Evolutionary conservation across 1,140 invertebrate species (phyloP).

Genomic region (Globodera rostochiensis): DNA sequence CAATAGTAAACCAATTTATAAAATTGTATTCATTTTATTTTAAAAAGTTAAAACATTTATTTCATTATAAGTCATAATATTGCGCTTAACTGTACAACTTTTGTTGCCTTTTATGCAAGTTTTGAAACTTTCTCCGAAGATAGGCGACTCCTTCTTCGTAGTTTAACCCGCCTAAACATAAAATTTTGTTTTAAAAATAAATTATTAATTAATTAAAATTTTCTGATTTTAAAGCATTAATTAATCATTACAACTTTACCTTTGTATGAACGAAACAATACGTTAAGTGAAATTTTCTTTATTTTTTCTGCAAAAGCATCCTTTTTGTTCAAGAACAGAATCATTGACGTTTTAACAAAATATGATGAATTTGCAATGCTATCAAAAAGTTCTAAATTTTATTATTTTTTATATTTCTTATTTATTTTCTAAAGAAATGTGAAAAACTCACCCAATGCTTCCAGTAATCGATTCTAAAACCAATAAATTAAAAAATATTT

Average conservation of each 20-base stretch:
- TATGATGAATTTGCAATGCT: constrained; percentile 67
- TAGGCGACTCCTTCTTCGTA: constrained; percentile 51
- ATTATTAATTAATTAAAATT: constrained; percentile 11
- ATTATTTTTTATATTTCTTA: background rate
- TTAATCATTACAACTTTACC: constrained; percentile 17
- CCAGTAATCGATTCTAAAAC: constrained; percentile 67
- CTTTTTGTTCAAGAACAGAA: constrained; percentile 66
- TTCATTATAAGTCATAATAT: too few species aligned
- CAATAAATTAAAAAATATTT: background rate
- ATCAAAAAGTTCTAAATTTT: constrained; percentile 61
- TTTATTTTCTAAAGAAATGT: too few species aligned
- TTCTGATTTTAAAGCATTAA: background rate
- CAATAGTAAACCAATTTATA: background rate
- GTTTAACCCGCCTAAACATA: constrained; percentile 44
- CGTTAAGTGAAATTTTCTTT: constrained; percentile 47
- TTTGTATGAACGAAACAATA: constrained; percentile 35
- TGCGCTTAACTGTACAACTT: constrained; percentile 33
- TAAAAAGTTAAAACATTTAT: too few species aligned
- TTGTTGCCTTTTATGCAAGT: constrained; percentile 50
- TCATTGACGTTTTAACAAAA: constrained; percentile 66
- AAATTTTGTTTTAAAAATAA: too few species aligned
- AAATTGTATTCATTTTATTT: background rate
- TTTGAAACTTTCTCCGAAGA: constrained; percentile 45
- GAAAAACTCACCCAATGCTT: constrained; percentile 60
- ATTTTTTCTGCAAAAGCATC: constrained; percentile 70